Evolutionary conservation across 2,888 invertebrate genomes (phyloP).

Genomic region (Ceratothoa steindachneri): DNA sequence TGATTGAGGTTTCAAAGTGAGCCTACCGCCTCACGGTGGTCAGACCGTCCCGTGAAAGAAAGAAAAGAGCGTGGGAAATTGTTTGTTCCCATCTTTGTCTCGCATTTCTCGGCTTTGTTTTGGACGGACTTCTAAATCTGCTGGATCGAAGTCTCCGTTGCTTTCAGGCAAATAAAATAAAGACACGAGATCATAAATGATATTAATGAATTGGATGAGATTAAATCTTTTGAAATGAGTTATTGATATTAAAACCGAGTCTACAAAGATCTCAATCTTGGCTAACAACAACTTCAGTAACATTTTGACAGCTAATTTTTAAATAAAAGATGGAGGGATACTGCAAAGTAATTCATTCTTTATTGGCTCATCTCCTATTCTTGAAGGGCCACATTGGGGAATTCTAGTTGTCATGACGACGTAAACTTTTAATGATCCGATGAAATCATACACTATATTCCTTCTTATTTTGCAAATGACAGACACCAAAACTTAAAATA

Average conservation of each 20-base stretch:
- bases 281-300: slow-evolving; percentile 1
- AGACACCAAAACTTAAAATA: slow-evolving; percentile 1
- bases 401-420: neutral
- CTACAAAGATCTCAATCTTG: slow-evolving; percentile 11
- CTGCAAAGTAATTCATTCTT: neutral
- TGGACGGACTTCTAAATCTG: neutral
- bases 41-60: too few species aligned
- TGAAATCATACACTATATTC: slow-evolving; percentile 5
- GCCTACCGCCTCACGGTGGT: too few species aligned
- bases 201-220: slow-evolving; percentile 4
- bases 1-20: too few species aligned
- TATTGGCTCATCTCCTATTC: neutral
- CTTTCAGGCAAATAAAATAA: neutral
- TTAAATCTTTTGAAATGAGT: neutral
- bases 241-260: slow-evolving; percentile 4
- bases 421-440: neutral
- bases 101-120: neutral
- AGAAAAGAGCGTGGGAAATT: neutral
- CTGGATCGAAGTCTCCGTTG: neutral
- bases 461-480: neutral
- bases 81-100: neutral
- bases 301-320: slow-evolving; percentile 1
- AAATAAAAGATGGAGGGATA: neutral
- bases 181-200: slow-evolving; percentile 4
- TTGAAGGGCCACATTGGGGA: neutral